Percentiles rank a stretch among this genome's conserved stretches.
These are phyloP conservation scores for Nephrotoma appendiculata DNA, from an alignment of 2,888 invertebrate species.

Conservation along the genomic window DNA sequence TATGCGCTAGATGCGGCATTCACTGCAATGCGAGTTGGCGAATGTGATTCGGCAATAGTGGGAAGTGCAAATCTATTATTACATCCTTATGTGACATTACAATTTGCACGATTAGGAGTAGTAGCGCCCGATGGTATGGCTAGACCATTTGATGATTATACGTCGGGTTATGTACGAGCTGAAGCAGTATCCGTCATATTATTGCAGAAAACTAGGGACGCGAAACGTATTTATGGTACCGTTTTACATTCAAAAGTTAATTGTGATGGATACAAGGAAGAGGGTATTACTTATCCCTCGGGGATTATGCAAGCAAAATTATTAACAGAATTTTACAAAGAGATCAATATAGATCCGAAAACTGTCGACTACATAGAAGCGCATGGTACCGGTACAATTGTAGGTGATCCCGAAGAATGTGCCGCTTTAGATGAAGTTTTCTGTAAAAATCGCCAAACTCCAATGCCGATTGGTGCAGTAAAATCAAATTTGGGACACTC, in stretches of 20 bases:
- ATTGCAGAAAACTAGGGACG: conserved; percentile 54
- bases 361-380: conserved; percentile 70
- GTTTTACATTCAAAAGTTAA: conserved; percentile 61
- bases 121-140: conserved; percentile 75
- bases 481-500: conserved; percentile 92
- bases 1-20: conserved; percentile 75
- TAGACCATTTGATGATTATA: conserved; percentile 77
- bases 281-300: conserved; percentile 53
- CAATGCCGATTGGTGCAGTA: conserved; percentile 74
- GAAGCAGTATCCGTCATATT: conserved; percentile 59
- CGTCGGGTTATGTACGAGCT: conserved; percentile 70
- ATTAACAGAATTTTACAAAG: conserved; percentile 47
- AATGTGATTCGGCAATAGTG: conserved; percentile 80
- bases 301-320: conserved; percentile 46
- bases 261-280: conserved; percentile 24
- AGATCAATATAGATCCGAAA: conserved; percentile 53
- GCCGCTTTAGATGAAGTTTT: conserved; percentile 67
- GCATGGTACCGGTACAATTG: conserved; percentile 45
- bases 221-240: conserved; percentile 51
- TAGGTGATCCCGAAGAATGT: conserved; percentile 73
- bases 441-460: conserved; percentile 55
- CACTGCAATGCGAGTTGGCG: conserved; percentile 57
- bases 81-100: conserved; percentile 76
- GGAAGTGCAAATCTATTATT: conserved; percentile 75
- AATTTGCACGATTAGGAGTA: conserved; percentile 68